phyloP scores from a whole-genome alignment of 2,113 vertebrate species.

The Prinia subflava region DNA sequence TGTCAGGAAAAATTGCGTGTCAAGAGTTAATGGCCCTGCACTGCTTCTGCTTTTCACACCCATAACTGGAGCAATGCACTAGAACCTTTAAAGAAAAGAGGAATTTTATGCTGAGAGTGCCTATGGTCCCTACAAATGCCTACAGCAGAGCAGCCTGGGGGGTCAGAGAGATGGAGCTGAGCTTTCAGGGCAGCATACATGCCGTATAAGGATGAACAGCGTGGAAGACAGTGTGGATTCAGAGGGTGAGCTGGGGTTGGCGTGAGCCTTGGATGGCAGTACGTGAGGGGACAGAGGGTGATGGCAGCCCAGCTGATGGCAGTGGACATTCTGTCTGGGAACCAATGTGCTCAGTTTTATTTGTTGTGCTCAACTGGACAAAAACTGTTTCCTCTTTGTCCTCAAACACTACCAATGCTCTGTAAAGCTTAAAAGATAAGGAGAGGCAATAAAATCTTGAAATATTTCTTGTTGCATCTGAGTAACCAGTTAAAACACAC shows the following conservation, averaged over 20 bases:
- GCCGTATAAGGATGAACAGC: not conserved
- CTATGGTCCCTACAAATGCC: not conserved
- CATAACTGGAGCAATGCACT: not conserved
- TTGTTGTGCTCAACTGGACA: fast-evolving
- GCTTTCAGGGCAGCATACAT: not conserved
- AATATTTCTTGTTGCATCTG: not conserved
- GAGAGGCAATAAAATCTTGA: not conserved
- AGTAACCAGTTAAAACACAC: not conserved
- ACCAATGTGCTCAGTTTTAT: not conserved
- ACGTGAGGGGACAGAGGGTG: not conserved
- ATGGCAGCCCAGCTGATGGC: not conserved
- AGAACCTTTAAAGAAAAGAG: not conserved
- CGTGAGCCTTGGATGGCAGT: not conserved
- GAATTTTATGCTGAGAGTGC: not conserved
- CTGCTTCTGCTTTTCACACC: not conserved
- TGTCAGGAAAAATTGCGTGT: not conserved
- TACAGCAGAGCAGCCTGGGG: not conserved
- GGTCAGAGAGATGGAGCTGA: not conserved
- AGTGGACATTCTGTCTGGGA: not conserved
- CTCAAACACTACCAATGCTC: not conserved
- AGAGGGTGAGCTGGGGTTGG: not conserved
- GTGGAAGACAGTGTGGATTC: not conserved
- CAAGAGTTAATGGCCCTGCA: not conserved
- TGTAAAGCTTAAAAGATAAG: not conserved
- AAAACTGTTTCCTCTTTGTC: not conserved